Evolutionary conservation across 2,888 invertebrate genomes (phyloP).

Genomic region (Callinectes sapidus): DNA sequence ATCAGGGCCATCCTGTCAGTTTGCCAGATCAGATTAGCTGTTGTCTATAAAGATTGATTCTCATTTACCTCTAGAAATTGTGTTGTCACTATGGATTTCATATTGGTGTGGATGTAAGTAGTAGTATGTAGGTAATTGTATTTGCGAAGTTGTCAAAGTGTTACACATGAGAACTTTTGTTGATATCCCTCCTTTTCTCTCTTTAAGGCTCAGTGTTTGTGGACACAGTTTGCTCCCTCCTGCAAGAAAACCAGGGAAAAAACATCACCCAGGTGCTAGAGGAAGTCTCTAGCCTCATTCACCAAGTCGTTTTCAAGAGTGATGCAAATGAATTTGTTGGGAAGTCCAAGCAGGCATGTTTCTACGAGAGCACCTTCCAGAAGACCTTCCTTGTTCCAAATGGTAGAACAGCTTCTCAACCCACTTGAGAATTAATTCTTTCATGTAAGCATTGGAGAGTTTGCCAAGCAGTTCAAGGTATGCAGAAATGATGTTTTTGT

Average conservation of each 20-base stretch:
- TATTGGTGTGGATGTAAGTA: no score
- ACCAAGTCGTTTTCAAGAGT: slow-evolving; percentile 48
- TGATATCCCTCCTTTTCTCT: neutral
- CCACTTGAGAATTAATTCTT: neutral
- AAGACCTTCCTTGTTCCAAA: slow-evolving; percentile 52
- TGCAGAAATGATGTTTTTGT: neutral
- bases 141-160: no score
- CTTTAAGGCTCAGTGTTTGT: slow-evolving; percentile 57
- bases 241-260: slow-evolving; percentile 35
- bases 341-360: slow-evolving; percentile 56
- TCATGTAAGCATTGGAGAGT: neutral
- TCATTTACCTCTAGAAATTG: no score
- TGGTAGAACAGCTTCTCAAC: neutral
- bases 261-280: slow-evolving; percentile 54
- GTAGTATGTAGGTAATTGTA: no score
- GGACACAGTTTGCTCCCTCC: slow-evolving; percentile 50
- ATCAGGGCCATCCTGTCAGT: no score
- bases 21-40: no score
- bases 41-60: no score
- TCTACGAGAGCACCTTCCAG: slow-evolving; percentile 55
- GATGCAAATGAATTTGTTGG: neutral
- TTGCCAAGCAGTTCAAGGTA: neutral
- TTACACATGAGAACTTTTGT: slow-evolving; percentile 44
- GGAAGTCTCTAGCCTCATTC: slow-evolving; percentile 33
- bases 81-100: no score